Evolutionary conservation across 2,797 vertebrate genomes (phyloP), one percentile per base, ranked within the genome.

Genomic region (Sebastes ruberrimus): DNA sequence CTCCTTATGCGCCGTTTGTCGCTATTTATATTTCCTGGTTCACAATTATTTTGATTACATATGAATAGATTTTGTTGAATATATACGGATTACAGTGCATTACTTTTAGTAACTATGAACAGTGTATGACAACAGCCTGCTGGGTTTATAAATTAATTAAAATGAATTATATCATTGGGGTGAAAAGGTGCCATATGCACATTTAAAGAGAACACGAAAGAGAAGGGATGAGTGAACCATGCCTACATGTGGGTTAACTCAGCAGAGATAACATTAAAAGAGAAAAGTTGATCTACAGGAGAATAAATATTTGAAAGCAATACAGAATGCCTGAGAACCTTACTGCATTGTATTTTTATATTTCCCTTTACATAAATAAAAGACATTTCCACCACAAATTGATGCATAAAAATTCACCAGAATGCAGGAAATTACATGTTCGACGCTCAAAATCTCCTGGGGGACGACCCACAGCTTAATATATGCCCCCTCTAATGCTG

Each of bases 31-130:
- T 1, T 49, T 49, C 16, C 16, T 18, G 42, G 16, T 49, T 20
- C 16, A 49, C 3, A 49, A 20, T 49, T 49, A 20, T 0, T 1
- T 46, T 0, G 42, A 46, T 46, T 46, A 46, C 42, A 18, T 46
- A 46, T 0, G 0, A 46, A 46, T 46, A 0, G 42, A 46, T 46
- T 46, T 46, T 46, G 6, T 1, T 0, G 6, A 0, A 46, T 46
- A 46, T 46, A 46, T 46, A 46, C 46, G 0, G 0, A 49, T 49
- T 8, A 49, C 18, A 18, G 7, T 20, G 46, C 46, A 49, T 8
- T 49, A 20, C 16, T 49, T 49, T 49, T 8, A 0, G 18, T 49
- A 49, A 0, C 46, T 8, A 20, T 1, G 7, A 49, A 49, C 16
- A 0, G 18, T 18, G 46, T 49, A 49, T 2, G 46, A 49, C 18